Evolutionary conservation across 2,797 vertebrate species (phyloP).

Genomic region (Threskiornis aethiopicus): DNA sequence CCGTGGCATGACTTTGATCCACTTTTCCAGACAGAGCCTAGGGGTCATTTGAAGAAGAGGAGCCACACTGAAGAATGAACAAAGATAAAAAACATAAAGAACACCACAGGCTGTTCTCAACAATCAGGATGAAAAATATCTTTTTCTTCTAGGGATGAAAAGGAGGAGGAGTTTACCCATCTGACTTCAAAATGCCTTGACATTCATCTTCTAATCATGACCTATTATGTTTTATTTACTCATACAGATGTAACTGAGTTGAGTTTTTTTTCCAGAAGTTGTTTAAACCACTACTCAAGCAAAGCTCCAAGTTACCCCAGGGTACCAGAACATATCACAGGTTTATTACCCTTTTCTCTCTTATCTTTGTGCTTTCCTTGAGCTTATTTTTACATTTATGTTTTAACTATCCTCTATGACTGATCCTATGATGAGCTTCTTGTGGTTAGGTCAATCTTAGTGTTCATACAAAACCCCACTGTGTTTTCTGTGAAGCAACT

Average conservation of each 20-base stretch:
- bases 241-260: neutral
- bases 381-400: neutral
- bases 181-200: neutral
- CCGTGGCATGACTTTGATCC: neutral
- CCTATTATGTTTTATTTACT: neutral
- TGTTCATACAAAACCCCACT: neutral
- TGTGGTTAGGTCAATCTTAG: neutral
- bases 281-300: neutral
- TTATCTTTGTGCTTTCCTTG: neutral
- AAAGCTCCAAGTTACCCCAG: neutral
- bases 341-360: neutral
- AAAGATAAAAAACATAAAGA: too few species aligned
- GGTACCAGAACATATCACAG: neutral
- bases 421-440: neutral
- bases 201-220: neutral
- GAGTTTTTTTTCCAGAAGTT: neutral
- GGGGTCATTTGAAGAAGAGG: neutral
- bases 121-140: neutral
- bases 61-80: neutral
- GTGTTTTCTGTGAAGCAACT: neutral
- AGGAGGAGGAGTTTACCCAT: neutral
- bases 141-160: neutral
- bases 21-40: neutral
- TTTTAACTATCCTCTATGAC: neutral
- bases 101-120: neutral